Evolutionary conservation across 2,113 vertebrate genomes (phyloP), one percentile per base, ranked within the genome.

Genomic region (Lycaon pictus): DNA sequence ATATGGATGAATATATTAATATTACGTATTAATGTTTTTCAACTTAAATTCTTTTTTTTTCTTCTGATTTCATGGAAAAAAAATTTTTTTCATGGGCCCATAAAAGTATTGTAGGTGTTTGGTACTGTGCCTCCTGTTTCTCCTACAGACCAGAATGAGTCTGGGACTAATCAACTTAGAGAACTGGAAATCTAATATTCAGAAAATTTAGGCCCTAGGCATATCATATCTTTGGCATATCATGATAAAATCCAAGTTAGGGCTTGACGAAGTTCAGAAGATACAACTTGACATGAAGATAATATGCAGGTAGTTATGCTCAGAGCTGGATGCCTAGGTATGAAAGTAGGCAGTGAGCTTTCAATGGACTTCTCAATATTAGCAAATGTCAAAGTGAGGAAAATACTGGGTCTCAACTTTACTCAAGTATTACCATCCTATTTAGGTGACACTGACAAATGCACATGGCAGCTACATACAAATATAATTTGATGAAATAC

Each of bases 121-220:
- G 43, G 22, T 5, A 53, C 13, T 48, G 5, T 55, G 11, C 63
- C 6, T 93, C 22, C 10, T 32, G 0, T 80, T 62, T 93, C 55
- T 69, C 25, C 25, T 93, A 25, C 0, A 88, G 37, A 22, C 16
- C 10, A 32, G 22, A 94, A 65, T 80, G 74, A 93, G 55, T 71
- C 27, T 3, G 89, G 25, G 20, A 76, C 62, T 69, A 69, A 23
- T 27, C 12, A 80, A 25, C 25, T 56, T 53, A 74, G 32, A 48
- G 43, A 83, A 90, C 0, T 48, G 32, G 13, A 9, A 58, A 37
- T 48, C 29, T 62, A 51, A 62, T 55, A 76, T 80, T 74, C 22
- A 93, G 43, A 92, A 96, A 87, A 12, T 55, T 95, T 55, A 72
- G 43, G 55, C 48, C 20, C 17, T 95, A 85, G 79, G 62, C 5